A percentile compares a stretch with the other conserved stretches of the same genome.
phyloP scores from a whole-genome alignment of 2,797 vertebrate genomes.

The Enteromius argenteus region DNA sequence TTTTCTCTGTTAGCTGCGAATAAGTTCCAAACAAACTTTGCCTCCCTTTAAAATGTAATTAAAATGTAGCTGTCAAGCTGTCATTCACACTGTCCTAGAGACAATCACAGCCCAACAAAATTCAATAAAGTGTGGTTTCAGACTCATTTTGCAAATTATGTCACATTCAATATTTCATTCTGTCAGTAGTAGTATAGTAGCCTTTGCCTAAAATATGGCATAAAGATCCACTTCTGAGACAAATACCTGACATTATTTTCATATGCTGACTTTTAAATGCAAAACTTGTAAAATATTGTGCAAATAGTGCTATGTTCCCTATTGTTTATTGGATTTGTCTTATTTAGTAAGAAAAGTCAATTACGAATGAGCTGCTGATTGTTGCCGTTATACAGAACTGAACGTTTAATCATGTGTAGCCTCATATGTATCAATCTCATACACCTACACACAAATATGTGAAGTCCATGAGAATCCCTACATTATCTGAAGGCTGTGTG shows the following conservation, averaged over 20 bases:
- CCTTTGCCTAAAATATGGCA: neutral
- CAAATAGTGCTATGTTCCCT: neutral
- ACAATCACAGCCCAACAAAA: slow-evolving; percentile 51
- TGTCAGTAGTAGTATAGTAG: neutral
- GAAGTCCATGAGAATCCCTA: neutral
- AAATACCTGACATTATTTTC: neutral
- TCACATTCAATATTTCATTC: neutral
- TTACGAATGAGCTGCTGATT: neutral
- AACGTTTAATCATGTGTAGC: neutral
- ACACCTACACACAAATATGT: neutral
- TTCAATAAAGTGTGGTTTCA: slow-evolving; percentile 36
- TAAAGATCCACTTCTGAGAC: neutral
- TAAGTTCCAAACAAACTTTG: slow-evolving; percentile 47
- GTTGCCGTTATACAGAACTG: neutral
- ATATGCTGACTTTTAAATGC: neutral
- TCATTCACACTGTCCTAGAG: slow-evolving; percentile 52
- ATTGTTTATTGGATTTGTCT: neutral
- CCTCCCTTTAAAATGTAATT: slow-evolving; percentile 53
- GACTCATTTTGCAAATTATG: neutral
- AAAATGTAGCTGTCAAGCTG: slow-evolving; percentile 56
- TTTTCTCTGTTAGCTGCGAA: slow-evolving; percentile 50
- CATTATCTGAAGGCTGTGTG: neutral
- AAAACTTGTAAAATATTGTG: neutral
- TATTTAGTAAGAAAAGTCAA: neutral
- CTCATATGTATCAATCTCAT: neutral